Conservation (phyloP, 2,113 vertebrate genomes). For the Danionella cerebrum region DNA sequence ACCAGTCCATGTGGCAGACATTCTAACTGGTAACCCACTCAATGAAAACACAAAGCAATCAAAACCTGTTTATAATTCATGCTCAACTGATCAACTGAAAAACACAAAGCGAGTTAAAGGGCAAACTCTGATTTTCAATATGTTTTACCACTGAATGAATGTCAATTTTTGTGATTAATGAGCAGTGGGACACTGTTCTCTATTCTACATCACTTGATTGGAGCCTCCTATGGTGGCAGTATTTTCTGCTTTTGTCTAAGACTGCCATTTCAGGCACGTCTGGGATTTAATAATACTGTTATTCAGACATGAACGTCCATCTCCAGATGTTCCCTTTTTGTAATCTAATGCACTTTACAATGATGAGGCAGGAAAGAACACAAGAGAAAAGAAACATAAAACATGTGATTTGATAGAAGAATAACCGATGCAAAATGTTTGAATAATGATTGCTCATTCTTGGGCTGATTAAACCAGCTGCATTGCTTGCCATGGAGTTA, state of each 20-base stretch:
- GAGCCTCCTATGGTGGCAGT: conserved; percentile 27
- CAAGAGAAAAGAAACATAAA: neutral
- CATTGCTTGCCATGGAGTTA: conserved; percentile 6
- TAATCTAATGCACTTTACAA: conserved; percentile 19
- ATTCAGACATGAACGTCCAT: conserved; percentile 24
- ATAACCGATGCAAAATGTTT: conserved; percentile 27
- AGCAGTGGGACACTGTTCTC: conserved; percentile 32
- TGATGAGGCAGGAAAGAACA: neutral
- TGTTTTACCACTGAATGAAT: conserved; percentile 5
- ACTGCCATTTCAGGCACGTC: conserved; percentile 19
- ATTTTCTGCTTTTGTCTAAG: conserved; percentile 36
- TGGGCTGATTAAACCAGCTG: conserved; percentile 20
- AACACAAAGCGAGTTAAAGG: neutral
- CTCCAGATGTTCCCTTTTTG: conserved; percentile 38
- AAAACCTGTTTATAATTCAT: no score
- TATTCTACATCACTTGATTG: conserved; percentile 29
- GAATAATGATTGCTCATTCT: conserved; percentile 33
- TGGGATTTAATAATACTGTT: conserved; percentile 37
- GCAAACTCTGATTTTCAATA: conserved; percentile 8
- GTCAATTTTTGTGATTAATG: conserved; percentile 40
- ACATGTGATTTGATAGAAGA: conserved; percentile 26
- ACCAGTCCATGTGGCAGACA: no score
- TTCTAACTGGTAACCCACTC: no score
- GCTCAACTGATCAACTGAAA: neutral
- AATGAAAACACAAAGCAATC: no score